phyloP scores from a whole-genome alignment of 2,113 vertebrate genomes.

The Vidua macroura region DNA sequence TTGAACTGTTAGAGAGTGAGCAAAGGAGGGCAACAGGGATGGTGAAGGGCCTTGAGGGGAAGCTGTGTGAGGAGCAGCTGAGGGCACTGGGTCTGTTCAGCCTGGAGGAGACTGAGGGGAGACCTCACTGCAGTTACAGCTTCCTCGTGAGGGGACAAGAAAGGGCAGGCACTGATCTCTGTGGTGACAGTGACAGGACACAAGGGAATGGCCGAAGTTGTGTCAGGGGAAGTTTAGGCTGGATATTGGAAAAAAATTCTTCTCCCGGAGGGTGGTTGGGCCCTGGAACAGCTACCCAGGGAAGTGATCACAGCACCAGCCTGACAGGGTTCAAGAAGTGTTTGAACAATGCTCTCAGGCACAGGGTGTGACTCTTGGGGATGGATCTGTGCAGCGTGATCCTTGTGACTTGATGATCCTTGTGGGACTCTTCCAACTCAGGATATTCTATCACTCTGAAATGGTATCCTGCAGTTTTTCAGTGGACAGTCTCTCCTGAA shows the following conservation, averaged over 20 bases:
- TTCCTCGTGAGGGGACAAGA: accelerated
- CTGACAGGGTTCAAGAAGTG: neutral
- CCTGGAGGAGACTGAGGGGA: neutral
- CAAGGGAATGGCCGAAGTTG: accelerated
- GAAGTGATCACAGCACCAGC: accelerated
- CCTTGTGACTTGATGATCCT: neutral
- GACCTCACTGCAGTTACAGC: neutral
- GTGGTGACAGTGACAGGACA: neutral
- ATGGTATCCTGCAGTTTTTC: neutral
- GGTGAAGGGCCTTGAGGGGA: neutral
- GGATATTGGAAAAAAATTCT: accelerated
- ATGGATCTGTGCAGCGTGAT: neutral
- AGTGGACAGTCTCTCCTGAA: neutral
- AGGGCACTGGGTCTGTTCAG: neutral
- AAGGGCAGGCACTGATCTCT: neutral
- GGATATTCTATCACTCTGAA: neutral
- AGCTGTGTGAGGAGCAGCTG: accelerated
- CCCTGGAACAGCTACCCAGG: neutral
- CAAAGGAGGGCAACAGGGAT: neutral
- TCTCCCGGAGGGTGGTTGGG: neutral
- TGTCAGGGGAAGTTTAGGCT: neutral
- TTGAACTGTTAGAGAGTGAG: neutral
- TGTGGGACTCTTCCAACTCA: neutral
- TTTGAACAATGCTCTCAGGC: neutral
- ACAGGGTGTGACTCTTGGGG: neutral